phyloP scores from a whole-genome alignment of 2,888 invertebrate species.

The Nomada fucata region DNA sequence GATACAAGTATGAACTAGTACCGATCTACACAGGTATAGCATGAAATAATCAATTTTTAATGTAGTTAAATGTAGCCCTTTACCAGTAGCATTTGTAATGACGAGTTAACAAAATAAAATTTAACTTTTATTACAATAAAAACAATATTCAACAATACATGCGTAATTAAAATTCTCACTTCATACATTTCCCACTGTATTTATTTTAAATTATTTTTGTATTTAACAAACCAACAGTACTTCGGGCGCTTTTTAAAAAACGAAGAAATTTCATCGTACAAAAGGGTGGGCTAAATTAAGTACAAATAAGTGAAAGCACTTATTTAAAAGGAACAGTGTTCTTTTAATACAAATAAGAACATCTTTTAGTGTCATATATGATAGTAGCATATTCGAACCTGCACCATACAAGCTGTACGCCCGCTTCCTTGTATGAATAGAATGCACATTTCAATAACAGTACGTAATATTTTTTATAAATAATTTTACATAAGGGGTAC shows the following conservation, averaged over 20 bases:
- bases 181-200: not conserved
- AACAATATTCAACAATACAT: not conserved
- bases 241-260: not conserved
- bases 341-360: constrained; percentile 65
- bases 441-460: constrained; percentile 44
- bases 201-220: not conserved
- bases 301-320: constrained; percentile 30
- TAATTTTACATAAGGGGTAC: constrained; percentile 26
- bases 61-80: not conserved
- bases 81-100: not conserved
- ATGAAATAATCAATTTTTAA: not conserved
- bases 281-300: constrained; percentile 23
- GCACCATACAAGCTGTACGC: constrained; percentile 56
- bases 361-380: constrained; percentile 55
- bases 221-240: not conserved
- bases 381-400: constrained; percentile 54
- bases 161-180: not conserved
- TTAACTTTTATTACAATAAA: constrained; percentile 21
- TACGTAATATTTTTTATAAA: constrained; percentile 40
- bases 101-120: constrained; percentile 22
- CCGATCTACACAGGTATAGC: too few species aligned
- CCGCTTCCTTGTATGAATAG: constrained; percentile 38
- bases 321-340: constrained; percentile 55
- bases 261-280: not conserved
- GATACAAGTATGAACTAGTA: too few species aligned